Evolutionary conservation across 2,888 invertebrate species (phyloP), one percentile per base, ranked within the genome.

Genomic region (Monoplex corrugatus): DNA sequence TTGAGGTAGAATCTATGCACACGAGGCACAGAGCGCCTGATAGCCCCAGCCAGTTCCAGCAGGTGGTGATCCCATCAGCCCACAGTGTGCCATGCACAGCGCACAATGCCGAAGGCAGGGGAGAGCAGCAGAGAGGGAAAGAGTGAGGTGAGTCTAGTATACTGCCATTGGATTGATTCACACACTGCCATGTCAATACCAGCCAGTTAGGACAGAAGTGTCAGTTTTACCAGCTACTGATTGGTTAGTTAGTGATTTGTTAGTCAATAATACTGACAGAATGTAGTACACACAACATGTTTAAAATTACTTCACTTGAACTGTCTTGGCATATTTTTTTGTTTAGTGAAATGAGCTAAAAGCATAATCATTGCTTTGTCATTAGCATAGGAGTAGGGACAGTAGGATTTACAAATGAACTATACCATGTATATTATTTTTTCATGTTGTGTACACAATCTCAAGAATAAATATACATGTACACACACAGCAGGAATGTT

Each of bases 1-100:
- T 99, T 99, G 93, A 99, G 97, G 96, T 99, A 99, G 96, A 99
- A 99, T 94, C 99, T 97, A 93, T 85, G 93, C 92, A 94, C 93
- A 94, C 94, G 94, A 90, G 94, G 94, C 91, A 94, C 92, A 93
- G 94, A 93, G 91, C 94, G 93, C 93, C 94, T 94, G 92, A 92
- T 80, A 35, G 43, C 63, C 63, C 78, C 28, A 19, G 32, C 82
- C 88, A 83, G 35, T n/a, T 1, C 32, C 40, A 50, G 19, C 57
- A n/a, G 40, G 35, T 32, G 44, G 78, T 13, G 38, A 35, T 84
- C 84, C 84, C 45, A 38, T 84, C 84, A 84, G 84, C 84, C 84
- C 50, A 57, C 84, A 84, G 84, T 13, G 45, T 44, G 50, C 50
- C 84, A 84, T 38, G 84, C 84, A 84, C 50, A 50, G 84, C 84